Percentiles rank a stretch among this genome's conserved stretches.
Evolutionary conservation across 2,797 vertebrate species (phyloP).

Genomic region (Taenioides sp.): DNA sequence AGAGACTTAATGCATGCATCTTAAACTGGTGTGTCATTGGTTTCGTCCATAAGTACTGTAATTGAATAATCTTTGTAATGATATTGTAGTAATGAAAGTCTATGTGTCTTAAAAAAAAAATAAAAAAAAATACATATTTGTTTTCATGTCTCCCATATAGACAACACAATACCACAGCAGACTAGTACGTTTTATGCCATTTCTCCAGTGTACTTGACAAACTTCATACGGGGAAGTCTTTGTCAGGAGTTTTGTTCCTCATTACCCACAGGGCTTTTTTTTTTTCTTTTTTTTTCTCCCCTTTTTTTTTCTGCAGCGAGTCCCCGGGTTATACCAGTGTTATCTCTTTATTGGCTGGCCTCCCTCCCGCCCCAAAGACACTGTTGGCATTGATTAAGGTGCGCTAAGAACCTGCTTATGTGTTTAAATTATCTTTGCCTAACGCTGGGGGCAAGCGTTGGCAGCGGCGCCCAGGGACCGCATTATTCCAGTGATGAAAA

Average conservation of each 20-base stretch:
- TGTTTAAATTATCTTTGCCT: conserved; percentile 83
- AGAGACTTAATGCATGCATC: too few relatives aligned
- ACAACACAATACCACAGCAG: conserved; percentile 31
- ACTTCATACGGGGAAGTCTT: conserved; percentile 75
- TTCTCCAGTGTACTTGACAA: conserved; percentile 65
- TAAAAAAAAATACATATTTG: too few relatives aligned
- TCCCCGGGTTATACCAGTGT: conserved; percentile 77
- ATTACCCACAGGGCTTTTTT: conserved; percentile 76
- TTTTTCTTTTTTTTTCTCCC: too few relatives aligned
- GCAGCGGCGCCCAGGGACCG: conserved; percentile 73
- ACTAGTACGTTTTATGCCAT: conserved; percentile 61
- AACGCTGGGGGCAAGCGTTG: conserved; percentile 76
- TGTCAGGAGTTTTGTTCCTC: conserved; percentile 82
- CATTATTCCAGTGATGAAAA: conserved; percentile 80
- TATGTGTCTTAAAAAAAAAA: too few relatives aligned
- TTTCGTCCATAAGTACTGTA: too few relatives aligned
- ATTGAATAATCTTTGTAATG: too few relatives aligned
- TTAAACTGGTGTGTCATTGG: too few relatives aligned
- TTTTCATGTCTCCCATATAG: conserved; percentile 29
- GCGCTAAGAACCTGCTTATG: conserved; percentile 81
- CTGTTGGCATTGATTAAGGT: conserved; percentile 81
- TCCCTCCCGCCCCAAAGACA: conserved; percentile 73
- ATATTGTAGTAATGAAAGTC: too few relatives aligned
- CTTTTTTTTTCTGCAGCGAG: conserved; percentile 75
- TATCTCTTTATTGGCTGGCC: conserved; percentile 78